phyloP scores from a whole-genome alignment of 64 coral and sea anemone species.

The Montipora foliosa region DNA sequence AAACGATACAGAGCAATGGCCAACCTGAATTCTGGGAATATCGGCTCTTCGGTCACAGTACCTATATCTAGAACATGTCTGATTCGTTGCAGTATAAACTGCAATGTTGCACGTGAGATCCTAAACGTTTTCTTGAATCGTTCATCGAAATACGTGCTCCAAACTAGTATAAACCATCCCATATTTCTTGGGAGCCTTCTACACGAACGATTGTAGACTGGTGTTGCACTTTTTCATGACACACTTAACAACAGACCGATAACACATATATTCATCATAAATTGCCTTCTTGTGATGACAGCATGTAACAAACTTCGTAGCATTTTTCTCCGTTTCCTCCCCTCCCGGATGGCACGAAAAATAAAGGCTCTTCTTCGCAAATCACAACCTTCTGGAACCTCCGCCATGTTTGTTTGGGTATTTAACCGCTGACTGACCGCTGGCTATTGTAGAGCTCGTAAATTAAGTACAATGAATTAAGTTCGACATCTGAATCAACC shows the following conservation, averaged over 20 bases:
- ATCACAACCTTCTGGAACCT: too few relatives aligned
- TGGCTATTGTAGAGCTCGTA: too few relatives aligned
- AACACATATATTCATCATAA: conserved; percentile 19
- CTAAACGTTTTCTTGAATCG: conserved; percentile 24
- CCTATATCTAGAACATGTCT: conserved; percentile 28
- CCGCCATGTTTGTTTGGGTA: too few relatives aligned
- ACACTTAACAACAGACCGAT: conserved; percentile 5
- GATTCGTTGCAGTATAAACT: conserved; percentile 53
- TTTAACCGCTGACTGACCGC: too few relatives aligned
- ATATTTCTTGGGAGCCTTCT: not conserved
- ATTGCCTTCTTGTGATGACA: conserved; percentile 27
- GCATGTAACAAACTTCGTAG: conserved; percentile 11
- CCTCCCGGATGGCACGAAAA: not conserved
- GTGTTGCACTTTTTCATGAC: not conserved
- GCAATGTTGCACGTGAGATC: conserved; percentile 65
- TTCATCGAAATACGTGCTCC: conserved; percentile 40
- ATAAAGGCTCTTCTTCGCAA: conserved; percentile 10
- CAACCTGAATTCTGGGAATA: conserved; percentile 43
- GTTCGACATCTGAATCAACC: conserved; percentile 4
- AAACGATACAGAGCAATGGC: conserved; percentile 47
- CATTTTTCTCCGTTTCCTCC: conserved; percentile 20
- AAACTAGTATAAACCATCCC: too few relatives aligned
- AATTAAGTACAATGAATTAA: not conserved
- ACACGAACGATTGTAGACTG: not conserved
- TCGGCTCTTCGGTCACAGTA: conserved; percentile 50